Percentiles rank a stretch among this genome's conserved stretches.
Conservation (phyloP, 2,888 invertebrate genomes). For the Sialis fuliginosa region DNA sequence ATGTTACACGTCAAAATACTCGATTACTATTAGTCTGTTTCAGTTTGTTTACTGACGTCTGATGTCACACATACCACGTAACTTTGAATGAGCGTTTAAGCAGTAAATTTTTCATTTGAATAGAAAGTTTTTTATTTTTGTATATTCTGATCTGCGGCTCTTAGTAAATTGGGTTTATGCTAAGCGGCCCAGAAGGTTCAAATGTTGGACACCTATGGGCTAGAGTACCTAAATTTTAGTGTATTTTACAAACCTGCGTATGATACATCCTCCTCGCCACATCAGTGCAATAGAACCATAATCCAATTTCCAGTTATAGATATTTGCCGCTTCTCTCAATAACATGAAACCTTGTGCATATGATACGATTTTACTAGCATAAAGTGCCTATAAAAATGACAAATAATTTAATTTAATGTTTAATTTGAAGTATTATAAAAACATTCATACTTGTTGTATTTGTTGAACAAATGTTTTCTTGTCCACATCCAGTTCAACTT, state of each 20-base stretch:
- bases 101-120: too few species aligned
- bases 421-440: not conserved
- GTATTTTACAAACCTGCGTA: slow-evolving; percentile 48
- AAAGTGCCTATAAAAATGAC: slow-evolving; percentile 53
- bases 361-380: slow-evolving; percentile 95
- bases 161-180: too few species aligned
- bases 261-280: slow-evolving; percentile 99
- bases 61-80: too few species aligned
- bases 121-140: too few species aligned
- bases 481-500: slow-evolving; percentile 45
- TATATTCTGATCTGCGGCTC: too few species aligned
- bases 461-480: slow-evolving; percentile 66
- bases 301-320: slow-evolving; percentile 87
- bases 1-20: too few species aligned
- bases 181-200: too few species aligned
- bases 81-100: too few species aligned
- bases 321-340: slow-evolving; percentile 76
- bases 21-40: too few species aligned
- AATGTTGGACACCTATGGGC: too few species aligned
- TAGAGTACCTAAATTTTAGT: too few species aligned
- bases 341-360: slow-evolving; percentile 98
- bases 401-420: not conserved
- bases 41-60: too few species aligned
- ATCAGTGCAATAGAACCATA: slow-evolving; percentile 96
- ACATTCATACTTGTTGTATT: slow-evolving; percentile 38